Base-by-base conservation (phyloP, 2,797 vertebrate genomes). In the Sarcoramphus papa region DNA sequence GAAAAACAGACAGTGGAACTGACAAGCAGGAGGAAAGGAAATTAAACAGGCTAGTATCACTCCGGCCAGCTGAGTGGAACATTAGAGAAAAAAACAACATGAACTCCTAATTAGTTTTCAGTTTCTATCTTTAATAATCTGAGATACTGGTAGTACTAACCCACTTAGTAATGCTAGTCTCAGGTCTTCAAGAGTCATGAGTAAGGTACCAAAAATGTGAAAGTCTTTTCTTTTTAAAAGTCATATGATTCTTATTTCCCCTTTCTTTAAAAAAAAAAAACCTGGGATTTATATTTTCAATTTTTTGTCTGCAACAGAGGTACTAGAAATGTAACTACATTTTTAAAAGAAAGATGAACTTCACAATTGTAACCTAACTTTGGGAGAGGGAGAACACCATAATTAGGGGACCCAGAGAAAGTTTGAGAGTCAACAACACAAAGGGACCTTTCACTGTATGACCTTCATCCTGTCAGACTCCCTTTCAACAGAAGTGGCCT, bases 51-150 rank as follows among this genome's bases (percentile, higher is more conserved):
- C 56, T 96, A 85, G 70, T 97, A 92, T 93, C 90, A 73, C 47
- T 85, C 76, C 5, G 4, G 67, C 54, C 85, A 94, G 76, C 73
- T 96, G 93, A 96, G 93, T 95, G 90, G 88, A 95, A 73, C 88
- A 79, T 78, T 67, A 81, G 43, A 86, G 83, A 21, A 83, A 84
- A 77, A 75, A 33, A 0, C 30, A 93, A 78, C 77, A 74, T 56
- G 35, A 93, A 79, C 43, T 93, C 63, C 83, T 95, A 94, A 96
- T 92, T 94, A 97, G 59, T 83, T 96, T 94, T 83, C 59, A 43
- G 50, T 53, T 84, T 92, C 69, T 90, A 63, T 86, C 89, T 91
- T 90, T 74, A 90, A 67, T 47, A 81, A 96, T 95, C 90, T 79
- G 77, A 93, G 59, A 81, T 86, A 69, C 24, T 84, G 69, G 79